Base-by-base conservation (phyloP, 2,888 invertebrate species). In the Ormyrus nitidulus region DNA sequence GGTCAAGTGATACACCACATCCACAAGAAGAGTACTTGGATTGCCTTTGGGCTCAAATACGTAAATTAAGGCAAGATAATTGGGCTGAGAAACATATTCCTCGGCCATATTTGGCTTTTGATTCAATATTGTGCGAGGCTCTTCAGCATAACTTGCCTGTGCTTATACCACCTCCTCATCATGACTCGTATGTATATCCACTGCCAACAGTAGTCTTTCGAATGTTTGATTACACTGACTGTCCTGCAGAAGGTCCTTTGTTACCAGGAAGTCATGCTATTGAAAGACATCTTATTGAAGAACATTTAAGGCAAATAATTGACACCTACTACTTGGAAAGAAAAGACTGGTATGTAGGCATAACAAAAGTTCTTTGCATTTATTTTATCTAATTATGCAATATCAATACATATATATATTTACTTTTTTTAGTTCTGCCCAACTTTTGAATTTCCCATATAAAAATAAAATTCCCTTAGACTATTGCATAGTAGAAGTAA, bases 221-320 rank as follows among this genome's bases (percentile, higher is more conserved):
- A 61, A 96, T 99, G 94, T 99, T 99, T 92, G 99, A 99, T 91
- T 98, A 99, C 90, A 98, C 99, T 0, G 99, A 99, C 91, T 98
- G 99, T 85, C 98, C 99, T 0, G 90, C 89, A 1, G 98, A 98
- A 90, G 97, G 93, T 75, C 96, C 96, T 0, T 94, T 96, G 64
- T 91, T 99, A 75, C 99, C 99, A 0, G 99, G 98, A 54, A 96
- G 97, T 34, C 98, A 99, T 91, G 97, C 99, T 0, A 98, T 99
- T 82, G 99, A 99, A 90, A 93, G 99, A 80, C 99, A 98, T 91
- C 93, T 99, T 1, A 98, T 99, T 86, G 99, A 99, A 90, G 99
- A 99, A 90, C 99, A 99, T 89, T 92, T 99, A 53, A 95, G 96
- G 87, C 97, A 98, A 86, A 98, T 99, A 56, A 94, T 99, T 83